These are phyloP conservation scores for Ophion slaviceki DNA, from an alignment of 2,888 invertebrate genomes.

Conservation along the genomic window DNA sequence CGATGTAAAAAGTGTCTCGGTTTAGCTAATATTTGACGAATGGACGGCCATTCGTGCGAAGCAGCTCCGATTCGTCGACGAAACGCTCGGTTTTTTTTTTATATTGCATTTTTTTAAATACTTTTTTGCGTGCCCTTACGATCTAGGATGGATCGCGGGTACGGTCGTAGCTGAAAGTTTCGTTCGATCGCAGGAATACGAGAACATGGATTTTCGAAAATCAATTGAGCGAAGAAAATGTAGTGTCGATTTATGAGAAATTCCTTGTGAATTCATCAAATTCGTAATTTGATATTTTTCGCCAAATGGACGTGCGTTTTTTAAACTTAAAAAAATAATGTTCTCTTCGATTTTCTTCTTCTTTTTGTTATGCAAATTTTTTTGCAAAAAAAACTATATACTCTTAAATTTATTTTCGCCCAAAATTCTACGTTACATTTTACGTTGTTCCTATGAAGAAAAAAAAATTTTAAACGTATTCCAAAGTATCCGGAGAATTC, in stretches of 20 bases:
- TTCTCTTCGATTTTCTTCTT: no score
- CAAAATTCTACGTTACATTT: no score
- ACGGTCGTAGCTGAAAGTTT: neutral
- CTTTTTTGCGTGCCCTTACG: slow-evolving; percentile 26
- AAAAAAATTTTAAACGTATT: no score
- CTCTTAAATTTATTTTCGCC: no score
- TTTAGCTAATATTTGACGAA: neutral
- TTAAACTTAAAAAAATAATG: no score
- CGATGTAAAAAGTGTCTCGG: neutral
- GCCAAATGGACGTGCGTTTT: no score
- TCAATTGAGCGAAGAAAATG: neutral
- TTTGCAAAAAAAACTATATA: neutral
- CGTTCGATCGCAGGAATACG: neutral
- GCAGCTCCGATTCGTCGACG: neutral
- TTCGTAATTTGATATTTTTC: no score
- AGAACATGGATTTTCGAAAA: neutral
- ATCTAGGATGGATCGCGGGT: neutral
- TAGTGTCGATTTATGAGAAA: neutral
- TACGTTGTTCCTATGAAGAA: no score
- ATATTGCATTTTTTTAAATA: slow-evolving; percentile 70
- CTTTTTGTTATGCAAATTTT: neutral
- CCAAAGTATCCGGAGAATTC: no score
- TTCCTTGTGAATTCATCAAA: neutral
- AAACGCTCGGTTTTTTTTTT: slow-evolving; percentile 10
- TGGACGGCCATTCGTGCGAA: neutral